Evolutionary conservation across 2,113 vertebrate species (phyloP).

Genomic region (Dromas ardeola): DNA sequence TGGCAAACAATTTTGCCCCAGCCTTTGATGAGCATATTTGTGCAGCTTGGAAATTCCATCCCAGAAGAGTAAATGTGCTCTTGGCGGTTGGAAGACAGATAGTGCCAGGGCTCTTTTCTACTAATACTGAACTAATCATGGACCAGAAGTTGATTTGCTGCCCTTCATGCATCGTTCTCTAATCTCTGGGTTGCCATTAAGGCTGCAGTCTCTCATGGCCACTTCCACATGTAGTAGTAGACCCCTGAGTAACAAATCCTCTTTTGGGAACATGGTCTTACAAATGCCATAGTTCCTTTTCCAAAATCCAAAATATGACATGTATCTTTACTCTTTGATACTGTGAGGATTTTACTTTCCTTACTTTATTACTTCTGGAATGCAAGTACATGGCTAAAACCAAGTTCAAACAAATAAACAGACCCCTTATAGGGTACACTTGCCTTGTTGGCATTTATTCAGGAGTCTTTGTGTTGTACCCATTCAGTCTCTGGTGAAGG

Average conservation of each 20-base stretch:
- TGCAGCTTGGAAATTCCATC: conserved; percentile 10
- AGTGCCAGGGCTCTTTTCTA: neutral
- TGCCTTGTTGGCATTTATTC: neutral
- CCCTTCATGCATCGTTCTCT: neutral
- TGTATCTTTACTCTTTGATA: neutral
- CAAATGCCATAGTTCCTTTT: neutral
- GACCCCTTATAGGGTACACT: neutral
- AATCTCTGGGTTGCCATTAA: neutral
- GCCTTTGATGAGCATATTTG: conserved; percentile 30
- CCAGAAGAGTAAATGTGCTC: neutral
- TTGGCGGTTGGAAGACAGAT: conserved; percentile 4
- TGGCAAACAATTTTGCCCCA: conserved; percentile 46
- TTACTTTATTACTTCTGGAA: neutral
- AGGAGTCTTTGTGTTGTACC: neutral
- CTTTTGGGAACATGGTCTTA: neutral
- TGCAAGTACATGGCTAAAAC: neutral
- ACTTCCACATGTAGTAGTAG: neutral
- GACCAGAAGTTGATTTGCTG: neutral
- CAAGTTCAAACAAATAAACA: neutral
- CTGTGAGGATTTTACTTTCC: neutral
- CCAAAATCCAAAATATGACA: neutral
- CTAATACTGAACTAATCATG: neutral
- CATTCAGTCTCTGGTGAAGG: neutral
- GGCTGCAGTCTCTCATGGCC: neutral
- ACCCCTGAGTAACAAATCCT: neutral